Evolutionary conservation across 2,113 vertebrate genomes (phyloP), one percentile per base, ranked within the genome.

Genomic region (Hiodon tergisus): DNA sequence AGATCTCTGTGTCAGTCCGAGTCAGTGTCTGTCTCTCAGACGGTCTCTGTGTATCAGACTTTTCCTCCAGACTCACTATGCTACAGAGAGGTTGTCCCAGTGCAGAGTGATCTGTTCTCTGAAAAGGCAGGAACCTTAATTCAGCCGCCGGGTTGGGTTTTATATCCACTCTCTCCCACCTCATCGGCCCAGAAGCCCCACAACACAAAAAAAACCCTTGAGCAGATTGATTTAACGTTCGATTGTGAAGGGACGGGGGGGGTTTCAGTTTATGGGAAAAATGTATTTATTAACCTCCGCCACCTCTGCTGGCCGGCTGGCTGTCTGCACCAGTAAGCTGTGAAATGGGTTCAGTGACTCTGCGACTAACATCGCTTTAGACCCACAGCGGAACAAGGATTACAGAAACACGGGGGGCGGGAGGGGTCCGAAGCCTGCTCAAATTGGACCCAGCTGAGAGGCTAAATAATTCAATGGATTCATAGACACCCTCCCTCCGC

Each of bases 241-340:
- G 80, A 79, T 72, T 70, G 83, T 77, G 83, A 58, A 51, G 66
- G 81, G 83, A 76, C 81, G 74, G 77, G 78, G 83, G 82, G 78
- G 75, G 80, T 78, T 63, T 71, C 57, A 90, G 86, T 91, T 91
- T 88, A 92, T 86, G 76, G 83, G 77, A 89, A 88, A 90, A 91
- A 90, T 92, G 86, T 87, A 90, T 92, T 89, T 91, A 90, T 94
- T 94, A 94, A 93, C 89, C 89, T 91, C 88, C 85, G 84, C 90
- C 84, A 85, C 83, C 86, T 86, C 81, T 86, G 84, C 87, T 85
- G 88, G 82, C 87, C 86, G 83, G 73, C 66, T 50, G 83, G 66
- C 83, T 86, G 89, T 86, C 87, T 89, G 90, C 85, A 90, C 87
- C 92, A 93, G 86, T 93, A 93, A 92, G 87, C 92, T 92, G 91